phyloP scores from a whole-genome alignment of 2,113 vertebrate genomes.

The Heteronetta atricapilla region DNA sequence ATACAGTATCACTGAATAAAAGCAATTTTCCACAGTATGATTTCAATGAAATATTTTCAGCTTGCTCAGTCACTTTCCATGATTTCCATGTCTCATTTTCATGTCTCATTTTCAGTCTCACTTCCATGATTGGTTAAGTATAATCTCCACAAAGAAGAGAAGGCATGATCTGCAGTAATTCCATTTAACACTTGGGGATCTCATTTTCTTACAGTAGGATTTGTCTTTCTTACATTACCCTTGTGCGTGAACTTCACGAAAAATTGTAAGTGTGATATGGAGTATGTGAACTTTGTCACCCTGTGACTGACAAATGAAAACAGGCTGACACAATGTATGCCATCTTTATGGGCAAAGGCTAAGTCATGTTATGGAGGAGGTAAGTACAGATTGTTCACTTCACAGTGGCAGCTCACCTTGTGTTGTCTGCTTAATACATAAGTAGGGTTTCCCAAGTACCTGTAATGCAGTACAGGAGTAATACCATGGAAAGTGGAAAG shows the following conservation, averaged over 20 bases:
- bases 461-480: background rate
- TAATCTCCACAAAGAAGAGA: background rate
- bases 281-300: background rate
- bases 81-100: too few species aligned
- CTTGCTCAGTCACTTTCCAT: background rate
- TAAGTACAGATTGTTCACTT: background rate
- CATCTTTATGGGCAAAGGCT: background rate
- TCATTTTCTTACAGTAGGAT: background rate
- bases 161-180: background rate
- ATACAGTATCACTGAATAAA: background rate
- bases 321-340: background rate
- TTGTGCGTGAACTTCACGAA: background rate
- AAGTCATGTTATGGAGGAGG: background rate
- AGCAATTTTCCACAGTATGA: background rate
- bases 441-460: background rate
- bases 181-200: background rate
- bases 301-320: background rate
- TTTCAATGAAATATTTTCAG: background rate
- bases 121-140: background rate
- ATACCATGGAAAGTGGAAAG: background rate
- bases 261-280: background rate
- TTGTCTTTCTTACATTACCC: background rate
- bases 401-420: background rate
- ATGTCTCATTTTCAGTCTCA: background rate
- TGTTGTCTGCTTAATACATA: background rate